Evolutionary conservation across 2,797 vertebrate genomes (phyloP).

Genomic region (Lerista edwardsae): DNA sequence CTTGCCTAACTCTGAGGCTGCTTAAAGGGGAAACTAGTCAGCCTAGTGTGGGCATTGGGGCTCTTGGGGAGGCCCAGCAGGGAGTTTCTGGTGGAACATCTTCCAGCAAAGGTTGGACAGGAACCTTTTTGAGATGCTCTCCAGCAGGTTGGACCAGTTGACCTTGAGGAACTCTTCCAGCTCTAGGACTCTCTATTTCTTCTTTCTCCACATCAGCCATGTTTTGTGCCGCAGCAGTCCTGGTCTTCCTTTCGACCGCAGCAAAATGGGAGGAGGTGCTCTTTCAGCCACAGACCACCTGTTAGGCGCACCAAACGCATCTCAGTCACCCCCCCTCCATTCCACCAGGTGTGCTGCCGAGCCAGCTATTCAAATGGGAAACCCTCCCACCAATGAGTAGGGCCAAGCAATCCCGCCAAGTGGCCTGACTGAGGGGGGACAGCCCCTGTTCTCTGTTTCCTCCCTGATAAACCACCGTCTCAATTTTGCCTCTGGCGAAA

Average conservation of each 20-base stretch:
- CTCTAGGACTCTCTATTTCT: too few relatives aligned
- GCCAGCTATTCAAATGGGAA: neutral
- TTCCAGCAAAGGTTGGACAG: too few relatives aligned
- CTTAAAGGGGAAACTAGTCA: too few relatives aligned
- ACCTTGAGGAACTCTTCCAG: too few relatives aligned
- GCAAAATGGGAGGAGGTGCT: neutral
- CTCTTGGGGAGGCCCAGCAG: too few relatives aligned
- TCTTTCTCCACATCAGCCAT: neutral
- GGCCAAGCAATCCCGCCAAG: neutral
- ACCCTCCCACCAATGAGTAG: neutral
- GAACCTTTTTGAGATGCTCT: too few relatives aligned
- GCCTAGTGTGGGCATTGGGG: too few relatives aligned
- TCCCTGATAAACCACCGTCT: neutral
- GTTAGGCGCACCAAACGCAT: neutral
- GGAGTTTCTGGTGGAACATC: too few relatives aligned
- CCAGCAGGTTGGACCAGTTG: too few relatives aligned
- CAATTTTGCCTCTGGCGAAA: neutral
- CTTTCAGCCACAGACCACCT: conserved; percentile 23
- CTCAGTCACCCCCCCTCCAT: neutral
- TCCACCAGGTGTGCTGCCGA: neutral
- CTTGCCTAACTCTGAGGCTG: too few relatives aligned
- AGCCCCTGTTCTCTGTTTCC: neutral
- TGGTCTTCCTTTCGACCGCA: neutral
- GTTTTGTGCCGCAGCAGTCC: neutral
- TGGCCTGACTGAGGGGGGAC: neutral